Percentiles rank a stretch among this genome's conserved stretches.
phyloP scores from a whole-genome alignment of 2,113 vertebrate species.

The Phyllopteryx taeniolatus region DNA sequence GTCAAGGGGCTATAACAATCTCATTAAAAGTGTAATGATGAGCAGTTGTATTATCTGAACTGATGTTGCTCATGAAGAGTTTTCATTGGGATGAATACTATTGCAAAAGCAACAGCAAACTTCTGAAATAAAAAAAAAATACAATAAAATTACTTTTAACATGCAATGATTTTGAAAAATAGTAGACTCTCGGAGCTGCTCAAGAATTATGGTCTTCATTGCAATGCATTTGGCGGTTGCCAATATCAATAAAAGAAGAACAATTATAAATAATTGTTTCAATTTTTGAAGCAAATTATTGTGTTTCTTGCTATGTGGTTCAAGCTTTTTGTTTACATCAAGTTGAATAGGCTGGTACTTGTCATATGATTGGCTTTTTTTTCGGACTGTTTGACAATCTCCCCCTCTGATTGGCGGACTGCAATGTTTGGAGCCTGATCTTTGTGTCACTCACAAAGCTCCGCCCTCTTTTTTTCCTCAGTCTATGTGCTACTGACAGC shows the following conservation, averaged over 20 bases:
- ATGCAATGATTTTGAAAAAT: background rate
- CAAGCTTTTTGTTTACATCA: background rate
- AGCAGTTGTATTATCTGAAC: background rate
- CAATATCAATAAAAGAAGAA: background rate
- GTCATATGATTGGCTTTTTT: background rate
- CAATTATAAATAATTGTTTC: background rate
- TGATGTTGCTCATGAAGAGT: background rate
- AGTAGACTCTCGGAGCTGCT: background rate
- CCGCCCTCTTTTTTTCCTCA: conserved; percentile 39
- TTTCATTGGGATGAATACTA: background rate
- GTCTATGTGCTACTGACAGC: conserved; percentile 53
- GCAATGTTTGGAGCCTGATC: conserved; percentile 39
- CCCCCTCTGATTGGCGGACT: conserved; percentile 41
- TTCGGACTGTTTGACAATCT: conserved; percentile 9
- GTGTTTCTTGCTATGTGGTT: background rate
- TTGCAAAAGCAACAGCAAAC: background rate
- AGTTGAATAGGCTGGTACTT: background rate
- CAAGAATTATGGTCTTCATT: background rate
- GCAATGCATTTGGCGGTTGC: background rate
- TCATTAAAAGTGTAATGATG: conserved; percentile 2
- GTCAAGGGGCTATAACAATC: background rate
- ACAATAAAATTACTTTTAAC: background rate
- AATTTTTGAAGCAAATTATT: background rate
- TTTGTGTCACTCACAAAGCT: conserved; percentile 48
- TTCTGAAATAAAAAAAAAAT: background rate